A percentile compares a stretch with the other conserved stretches of the same genome.
Conservation (phyloP, 2,888 invertebrate genomes). For the Ophion ellenae region DNA sequence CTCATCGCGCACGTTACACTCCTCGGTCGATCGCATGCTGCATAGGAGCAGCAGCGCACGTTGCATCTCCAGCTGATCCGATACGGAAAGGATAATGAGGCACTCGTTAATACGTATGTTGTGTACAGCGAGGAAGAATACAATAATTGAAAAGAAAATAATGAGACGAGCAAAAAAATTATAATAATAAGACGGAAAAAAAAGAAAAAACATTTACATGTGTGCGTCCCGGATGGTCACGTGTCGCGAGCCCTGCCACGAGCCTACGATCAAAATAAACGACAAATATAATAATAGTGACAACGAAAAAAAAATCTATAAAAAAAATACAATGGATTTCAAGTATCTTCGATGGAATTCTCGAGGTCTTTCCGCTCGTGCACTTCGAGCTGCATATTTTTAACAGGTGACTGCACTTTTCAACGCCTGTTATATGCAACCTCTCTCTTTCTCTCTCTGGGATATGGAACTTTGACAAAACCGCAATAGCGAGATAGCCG, state of each 20-base stretch:
- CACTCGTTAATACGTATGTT: slow-evolving; percentile 47
- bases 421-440: slow-evolving; percentile 39
- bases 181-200: slow-evolving; percentile 37
- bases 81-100: slow-evolving; percentile 43
- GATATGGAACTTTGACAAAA: slow-evolving; percentile 30
- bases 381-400: slow-evolving; percentile 24
- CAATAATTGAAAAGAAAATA: slow-evolving; percentile 52
- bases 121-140: background rate
- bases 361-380: slow-evolving; percentile 23
- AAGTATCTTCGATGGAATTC: slow-evolving; percentile 29
- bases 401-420: slow-evolving; percentile 55
- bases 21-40: slow-evolving; percentile 17
- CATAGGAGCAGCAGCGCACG: slow-evolving; percentile 4
- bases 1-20: slow-evolving; percentile 15
- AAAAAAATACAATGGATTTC: slow-evolving; percentile 52
- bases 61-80: slow-evolving; percentile 38
- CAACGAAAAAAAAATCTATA: slow-evolving; percentile 12
- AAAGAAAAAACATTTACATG: slow-evolving; percentile 1
- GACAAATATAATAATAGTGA: background rate
- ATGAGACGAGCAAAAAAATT: background rate
- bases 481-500: slow-evolving; percentile 45
- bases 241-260: slow-evolving; percentile 25
- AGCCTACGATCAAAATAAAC: slow-evolving; percentile 18
- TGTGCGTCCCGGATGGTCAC: slow-evolving; percentile 37
- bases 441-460: slow-evolving; percentile 18